Conservation (phyloP, 2,888 invertebrate species). For the Diaperis boleti region DNA sequence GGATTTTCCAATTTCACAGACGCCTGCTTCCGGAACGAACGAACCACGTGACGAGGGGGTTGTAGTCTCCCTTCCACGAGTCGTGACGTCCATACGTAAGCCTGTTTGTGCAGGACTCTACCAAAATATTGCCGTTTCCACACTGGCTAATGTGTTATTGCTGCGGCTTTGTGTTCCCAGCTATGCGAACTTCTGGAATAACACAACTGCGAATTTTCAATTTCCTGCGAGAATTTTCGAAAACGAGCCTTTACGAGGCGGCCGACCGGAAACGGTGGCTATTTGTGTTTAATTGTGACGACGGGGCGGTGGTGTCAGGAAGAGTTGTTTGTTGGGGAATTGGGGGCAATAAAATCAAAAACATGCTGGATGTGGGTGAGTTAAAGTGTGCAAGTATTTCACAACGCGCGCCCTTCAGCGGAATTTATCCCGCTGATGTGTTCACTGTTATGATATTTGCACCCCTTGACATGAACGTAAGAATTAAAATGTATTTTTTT, state of each 20-base stretch:
- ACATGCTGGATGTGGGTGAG: no score
- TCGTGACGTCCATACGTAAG: conserved; percentile 58
- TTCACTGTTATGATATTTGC: no score
- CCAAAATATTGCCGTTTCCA: conserved; percentile 46
- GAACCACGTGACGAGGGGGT: conserved; percentile 58
- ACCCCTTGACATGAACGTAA: no score
- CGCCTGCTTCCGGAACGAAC: conserved; percentile 63
- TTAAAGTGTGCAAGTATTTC: no score
- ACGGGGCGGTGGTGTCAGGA: no score
- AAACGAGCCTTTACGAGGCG: neutral
- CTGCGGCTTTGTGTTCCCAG: conserved; percentile 45
- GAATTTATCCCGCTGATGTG: no score
- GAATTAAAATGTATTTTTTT: no score
- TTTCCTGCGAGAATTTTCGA: conserved; percentile 6
- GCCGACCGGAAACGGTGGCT: neutral
- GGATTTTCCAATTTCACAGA: conserved; percentile 67
- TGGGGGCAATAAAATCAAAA: no score
- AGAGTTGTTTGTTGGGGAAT: no score
- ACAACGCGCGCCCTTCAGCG: no score
- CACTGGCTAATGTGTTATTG: conserved; percentile 55
- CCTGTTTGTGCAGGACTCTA: conserved; percentile 53
- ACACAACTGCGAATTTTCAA: neutral
- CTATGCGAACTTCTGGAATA: conserved; percentile 13
- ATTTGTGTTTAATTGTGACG: conserved; percentile 11
- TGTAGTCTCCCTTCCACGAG: conserved; percentile 20